Base-by-base conservation (phyloP, 1,140 invertebrate species). In the Drosophila carrolli region DNA sequence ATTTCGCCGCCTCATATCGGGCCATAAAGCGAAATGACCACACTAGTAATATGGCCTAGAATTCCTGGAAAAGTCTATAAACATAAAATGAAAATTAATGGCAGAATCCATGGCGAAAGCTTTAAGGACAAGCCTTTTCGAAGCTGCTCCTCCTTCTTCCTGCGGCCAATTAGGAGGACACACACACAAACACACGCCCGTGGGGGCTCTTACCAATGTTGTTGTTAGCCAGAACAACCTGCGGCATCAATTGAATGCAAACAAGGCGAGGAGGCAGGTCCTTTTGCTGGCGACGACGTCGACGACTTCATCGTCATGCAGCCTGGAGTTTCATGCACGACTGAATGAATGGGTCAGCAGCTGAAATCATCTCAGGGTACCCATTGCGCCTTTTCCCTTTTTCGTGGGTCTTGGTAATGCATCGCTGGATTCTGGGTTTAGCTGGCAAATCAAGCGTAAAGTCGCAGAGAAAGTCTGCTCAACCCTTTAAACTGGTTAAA, bases 361-460 rank as follows among this genome's bases (percentile, higher is more conserved):
- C 60, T 68, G 56, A 66, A 76, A 50, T 59, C 60, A 61, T 16
- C 50, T 37, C 32, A 29, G 29, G n/a, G 29, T 43, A 50, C 65
- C 71, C 72, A 68, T 81, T 53, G 58, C 46, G 53, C 55, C 55
- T 48, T 78, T 58, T 58, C 32, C 43, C 29, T 46, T 57, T 78
- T 61, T 75, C 40, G 37, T 57, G 16, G 4, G 50, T 57, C 46
- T 62, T 51, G 13, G 81, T 57, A 65, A 83, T 85, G 82, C 82
- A 88, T 85, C 82, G 83, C 43, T 88, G 82, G 53, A 53, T 86
- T 66, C 72, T 75, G 59, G 71, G 48, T 51, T 55, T 53, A 35
- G 54, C 38, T 56, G 38, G 66, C 84, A 88, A 86, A 88, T 86
- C 79, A 86, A 79, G 83, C 83, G 83, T 79, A 54, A 86, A 88